Base-by-base conservation (phyloP, 2,888 invertebrate species). In the Pterostichus madidus region DNA sequence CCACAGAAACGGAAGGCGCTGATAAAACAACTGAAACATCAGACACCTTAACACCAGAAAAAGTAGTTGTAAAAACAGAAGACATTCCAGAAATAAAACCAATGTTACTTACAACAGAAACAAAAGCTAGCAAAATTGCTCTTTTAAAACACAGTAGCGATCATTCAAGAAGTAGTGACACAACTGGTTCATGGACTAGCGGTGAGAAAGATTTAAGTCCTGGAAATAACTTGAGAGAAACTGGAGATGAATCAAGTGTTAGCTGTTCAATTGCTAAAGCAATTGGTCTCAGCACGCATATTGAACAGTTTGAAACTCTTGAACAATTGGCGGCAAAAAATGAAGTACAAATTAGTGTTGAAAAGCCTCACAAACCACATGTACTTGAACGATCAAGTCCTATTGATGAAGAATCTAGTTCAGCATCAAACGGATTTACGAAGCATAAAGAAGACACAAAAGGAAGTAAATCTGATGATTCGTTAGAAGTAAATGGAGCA, bases 261-360 rank as follows among this genome's bases (percentile, higher is more conserved):
- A 95, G 94, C 88, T 96, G 96, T 88, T 95, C 96, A 0, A 95
- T 96, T 86, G 95, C 96, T 0, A 91, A 95, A 84, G 95, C 96
- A 0, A 90, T 96, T 76, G 96, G 96, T 0, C 94, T 96, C 85
- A 96, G 96, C 2, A 95, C 95, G 89, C 94, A 94, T 86, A 93
- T 93, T 44, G 93, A 93, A 87, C 92, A 91, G 87, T 92, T 94
- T 85, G 93, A 94, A 52, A 93, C 93, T 83, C 92, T 92, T 84
- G 94, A 94, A 75, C 91, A 90, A 86, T 91, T 94, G 11, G 92
- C 93, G 84, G 92, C 93, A 86, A 92, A 93, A 86, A 39, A 13
- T 11, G 64, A 61, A 49, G 80, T 75, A 52, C 17, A 44, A 53
- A 15, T 32, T 39, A 46, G n/a, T 44, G 15, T 44, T 32, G 82